Conservation (phyloP, 2,888 invertebrate genomes). For the Scaptomyza polygonia region DNA sequence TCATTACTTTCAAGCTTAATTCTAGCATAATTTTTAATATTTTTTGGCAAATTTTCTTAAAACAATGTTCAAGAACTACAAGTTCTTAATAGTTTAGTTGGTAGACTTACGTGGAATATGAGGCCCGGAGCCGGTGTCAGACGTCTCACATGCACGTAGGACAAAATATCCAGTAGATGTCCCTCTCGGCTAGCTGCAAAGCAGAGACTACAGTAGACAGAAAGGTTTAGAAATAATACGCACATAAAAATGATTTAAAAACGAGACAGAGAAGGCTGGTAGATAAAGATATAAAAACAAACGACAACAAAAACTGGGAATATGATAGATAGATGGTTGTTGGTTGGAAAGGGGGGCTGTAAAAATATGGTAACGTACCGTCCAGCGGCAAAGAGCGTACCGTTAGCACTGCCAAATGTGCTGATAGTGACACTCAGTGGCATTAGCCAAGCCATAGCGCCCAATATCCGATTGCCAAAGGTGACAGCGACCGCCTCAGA, state of each 20-base stretch:
- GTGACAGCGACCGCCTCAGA: constrained; percentile 98
- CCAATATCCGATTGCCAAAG: constrained; percentile 94
- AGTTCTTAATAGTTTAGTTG: background rate
- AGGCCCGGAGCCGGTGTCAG: constrained; percentile 97
- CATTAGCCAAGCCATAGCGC: constrained; percentile 96
- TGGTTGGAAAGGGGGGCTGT: background rate
- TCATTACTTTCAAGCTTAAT: too few species aligned
- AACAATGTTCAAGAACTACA: too few species aligned
- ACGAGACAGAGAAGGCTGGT: background rate
- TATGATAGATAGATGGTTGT: background rate
- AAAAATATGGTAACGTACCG: constrained; percentile 85
- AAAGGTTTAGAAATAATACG: constrained; percentile 13
- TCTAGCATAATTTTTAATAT: too few species aligned
- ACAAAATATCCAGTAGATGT: constrained; percentile 94
- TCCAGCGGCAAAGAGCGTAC: constrained; percentile 96
- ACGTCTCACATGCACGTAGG: constrained; percentile 95
- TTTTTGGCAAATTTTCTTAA: too few species aligned
- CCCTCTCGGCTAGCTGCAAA: constrained; percentile 97
- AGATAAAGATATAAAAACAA: too few species aligned
- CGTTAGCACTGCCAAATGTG: constrained; percentile 97
- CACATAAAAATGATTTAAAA: background rate
- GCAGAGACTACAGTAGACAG: constrained; percentile 87
- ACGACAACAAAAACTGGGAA: too few species aligned
- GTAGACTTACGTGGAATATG: constrained; percentile 93
- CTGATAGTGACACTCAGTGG: constrained; percentile 96